phyloP scores from a whole-genome alignment of 2,797 vertebrate genomes.

The Cyclura pinguis region DNA sequence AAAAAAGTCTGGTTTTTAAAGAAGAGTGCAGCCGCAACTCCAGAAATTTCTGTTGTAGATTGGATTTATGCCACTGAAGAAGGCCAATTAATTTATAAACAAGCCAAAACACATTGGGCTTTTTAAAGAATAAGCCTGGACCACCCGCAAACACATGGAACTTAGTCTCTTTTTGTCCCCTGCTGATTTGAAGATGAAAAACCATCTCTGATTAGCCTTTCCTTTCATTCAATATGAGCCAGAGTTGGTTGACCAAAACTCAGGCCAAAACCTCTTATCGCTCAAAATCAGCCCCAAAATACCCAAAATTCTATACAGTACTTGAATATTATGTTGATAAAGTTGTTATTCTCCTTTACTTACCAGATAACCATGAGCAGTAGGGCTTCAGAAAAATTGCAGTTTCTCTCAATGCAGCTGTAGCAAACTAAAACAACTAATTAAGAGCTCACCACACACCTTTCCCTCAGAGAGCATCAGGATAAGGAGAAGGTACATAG shows the following conservation, averaged over 20 bases:
- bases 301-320: not conserved
- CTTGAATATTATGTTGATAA: not conserved
- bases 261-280: not conserved
- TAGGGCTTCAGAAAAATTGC: not conserved
- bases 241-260: not conserved
- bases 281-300: not conserved
- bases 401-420: not conserved
- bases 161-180: too few relatives aligned
- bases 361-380: not conserved
- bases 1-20: too few relatives aligned
- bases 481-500: not conserved
- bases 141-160: too few relatives aligned
- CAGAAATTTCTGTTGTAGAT: too few relatives aligned
- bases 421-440: not conserved
- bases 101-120: too few relatives aligned
- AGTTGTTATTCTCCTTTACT: not conserved
- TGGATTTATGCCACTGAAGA: too few relatives aligned
- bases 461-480: not conserved
- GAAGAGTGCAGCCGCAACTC: too few relatives aligned
- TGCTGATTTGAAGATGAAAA: too few relatives aligned
- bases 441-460: not conserved
- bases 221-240: not conserved
- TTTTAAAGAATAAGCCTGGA: too few relatives aligned
- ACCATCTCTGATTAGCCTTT: not conserved
- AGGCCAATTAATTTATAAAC: too few relatives aligned